Percentiles rank a stretch among this genome's conserved stretches.
These are phyloP conservation scores for Poeciliopsis turrubarensis DNA, from an alignment of 2,113 vertebrate species.

Conservation along the genomic window DNA sequence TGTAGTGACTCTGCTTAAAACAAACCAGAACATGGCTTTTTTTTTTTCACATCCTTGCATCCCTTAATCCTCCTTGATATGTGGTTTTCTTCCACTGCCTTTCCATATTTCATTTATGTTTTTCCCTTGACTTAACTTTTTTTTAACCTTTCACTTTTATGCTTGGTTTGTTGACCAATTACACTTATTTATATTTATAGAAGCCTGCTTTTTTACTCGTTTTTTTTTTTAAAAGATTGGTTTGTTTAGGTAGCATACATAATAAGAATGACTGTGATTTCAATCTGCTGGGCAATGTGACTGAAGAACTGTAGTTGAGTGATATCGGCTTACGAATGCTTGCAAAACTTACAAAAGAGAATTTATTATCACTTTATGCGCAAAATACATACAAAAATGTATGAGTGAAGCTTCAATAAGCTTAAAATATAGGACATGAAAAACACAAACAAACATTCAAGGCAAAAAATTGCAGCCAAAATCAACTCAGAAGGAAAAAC, in stretches of 20 bases:
- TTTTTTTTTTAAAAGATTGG: background rate
- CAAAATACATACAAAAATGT: background rate
- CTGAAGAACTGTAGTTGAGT: background rate
- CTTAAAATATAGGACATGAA: background rate
- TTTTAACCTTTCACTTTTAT: background rate
- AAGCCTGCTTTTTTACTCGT: background rate
- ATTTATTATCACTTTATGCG: background rate
- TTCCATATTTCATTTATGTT: background rate
- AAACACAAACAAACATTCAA: background rate
- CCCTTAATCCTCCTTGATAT: background rate
- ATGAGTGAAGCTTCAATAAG: too few relatives aligned
- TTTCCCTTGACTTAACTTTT: conserved; percentile 1
- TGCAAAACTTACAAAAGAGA: background rate
- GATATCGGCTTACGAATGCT: background rate
- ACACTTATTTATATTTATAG: too few relatives aligned
- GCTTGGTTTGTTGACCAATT: background rate
- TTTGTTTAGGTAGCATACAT: background rate
- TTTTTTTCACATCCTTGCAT: conserved; percentile 14
- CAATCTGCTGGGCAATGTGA: too few relatives aligned
- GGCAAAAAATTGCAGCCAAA: too few relatives aligned
- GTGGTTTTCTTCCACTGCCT: background rate
- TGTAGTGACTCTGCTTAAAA: conserved; percentile 25
- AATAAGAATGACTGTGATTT: background rate
- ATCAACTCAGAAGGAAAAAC: too few relatives aligned
- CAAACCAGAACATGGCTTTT: conserved; percentile 8